These are phyloP conservation scores for Cotesia chilonis DNA, from an alignment of 1,140 invertebrate genomes.

Conservation along the genomic window DNA sequence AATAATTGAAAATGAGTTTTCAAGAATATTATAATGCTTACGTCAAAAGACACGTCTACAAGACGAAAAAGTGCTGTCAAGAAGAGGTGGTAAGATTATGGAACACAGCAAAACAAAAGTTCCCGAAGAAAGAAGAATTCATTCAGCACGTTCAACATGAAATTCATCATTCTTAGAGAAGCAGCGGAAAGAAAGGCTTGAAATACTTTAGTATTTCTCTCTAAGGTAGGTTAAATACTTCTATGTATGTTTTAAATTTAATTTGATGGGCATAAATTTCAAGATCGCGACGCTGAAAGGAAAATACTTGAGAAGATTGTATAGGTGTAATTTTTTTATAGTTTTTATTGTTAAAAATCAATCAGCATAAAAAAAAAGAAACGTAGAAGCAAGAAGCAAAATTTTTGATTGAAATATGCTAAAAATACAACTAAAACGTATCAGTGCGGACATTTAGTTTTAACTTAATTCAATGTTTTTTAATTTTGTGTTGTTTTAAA, in stretches of 20 bases:
- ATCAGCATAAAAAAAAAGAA: no score
- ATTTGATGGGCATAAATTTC: no score
- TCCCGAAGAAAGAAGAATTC: constrained; percentile 21
- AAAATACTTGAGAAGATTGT: no score
- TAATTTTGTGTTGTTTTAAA: no score
- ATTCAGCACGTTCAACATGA: constrained; percentile 20
- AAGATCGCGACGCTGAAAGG: no score
- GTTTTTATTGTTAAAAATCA: no score
- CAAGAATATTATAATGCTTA: constrained; percentile 16
- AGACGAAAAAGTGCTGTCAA: constrained; percentile 27
- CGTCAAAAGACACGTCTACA: constrained; percentile 27
- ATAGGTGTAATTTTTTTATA: no score
- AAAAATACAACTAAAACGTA: no score
- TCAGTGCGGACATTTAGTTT: no score
- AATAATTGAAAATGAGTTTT: constrained; percentile 24
- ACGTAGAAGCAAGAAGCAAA: no score
- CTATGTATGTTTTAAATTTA: background rate
- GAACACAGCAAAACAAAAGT: constrained; percentile 22
- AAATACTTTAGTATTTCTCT: constrained; percentile 13
- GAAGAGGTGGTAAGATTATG: constrained; percentile 22
- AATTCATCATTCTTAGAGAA: constrained; percentile 19
- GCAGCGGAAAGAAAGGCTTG: constrained; percentile 22
- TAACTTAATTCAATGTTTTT: no score
- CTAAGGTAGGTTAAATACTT: constrained; percentile 26
- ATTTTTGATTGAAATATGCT: no score